phyloP scores from a whole-genome alignment of 2,113 vertebrate species.

The Propithecus coquereli region DNA sequence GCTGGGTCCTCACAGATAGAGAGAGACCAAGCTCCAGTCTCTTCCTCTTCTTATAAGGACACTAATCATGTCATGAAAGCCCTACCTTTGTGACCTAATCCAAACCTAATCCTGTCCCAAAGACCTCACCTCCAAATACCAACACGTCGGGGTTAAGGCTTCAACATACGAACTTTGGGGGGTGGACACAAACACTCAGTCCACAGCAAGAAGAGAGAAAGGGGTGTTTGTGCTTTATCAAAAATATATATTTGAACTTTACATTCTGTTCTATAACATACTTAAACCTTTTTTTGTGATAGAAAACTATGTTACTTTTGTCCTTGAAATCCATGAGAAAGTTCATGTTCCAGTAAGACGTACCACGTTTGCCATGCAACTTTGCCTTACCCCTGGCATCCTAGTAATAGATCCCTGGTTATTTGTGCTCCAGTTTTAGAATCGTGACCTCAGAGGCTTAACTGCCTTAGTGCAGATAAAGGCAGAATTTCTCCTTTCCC shows the following conservation, averaged over 20 bases:
- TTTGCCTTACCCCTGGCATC: background rate
- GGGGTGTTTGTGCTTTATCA: background rate
- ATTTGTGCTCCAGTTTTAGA: background rate
- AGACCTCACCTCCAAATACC: background rate
- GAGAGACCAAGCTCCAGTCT: fast-evolving
- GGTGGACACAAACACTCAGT: background rate
- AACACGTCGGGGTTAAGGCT: background rate
- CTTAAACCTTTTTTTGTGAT: background rate
- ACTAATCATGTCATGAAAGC: background rate
- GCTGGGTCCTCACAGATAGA: background rate
- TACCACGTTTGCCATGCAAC: background rate
- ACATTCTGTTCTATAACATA: background rate
- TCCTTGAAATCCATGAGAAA: background rate
- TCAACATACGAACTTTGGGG: background rate
- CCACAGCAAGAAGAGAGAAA: background rate
- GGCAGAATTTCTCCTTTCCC: background rate
- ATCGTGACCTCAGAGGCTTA: background rate
- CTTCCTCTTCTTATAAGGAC: background rate
- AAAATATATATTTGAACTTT: background rate
- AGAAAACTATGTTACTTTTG: background rate
- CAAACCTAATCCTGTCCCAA: too few species aligned
- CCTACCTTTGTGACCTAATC: background rate
- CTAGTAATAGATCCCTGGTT: background rate
- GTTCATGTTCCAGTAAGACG: background rate
- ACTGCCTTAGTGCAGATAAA: background rate